A percentile compares a stretch with the other conserved stretches of the same genome.
Evolutionary conservation across 2,113 vertebrate species (phyloP).

Genomic region (Periophthalmus modestus): DNA sequence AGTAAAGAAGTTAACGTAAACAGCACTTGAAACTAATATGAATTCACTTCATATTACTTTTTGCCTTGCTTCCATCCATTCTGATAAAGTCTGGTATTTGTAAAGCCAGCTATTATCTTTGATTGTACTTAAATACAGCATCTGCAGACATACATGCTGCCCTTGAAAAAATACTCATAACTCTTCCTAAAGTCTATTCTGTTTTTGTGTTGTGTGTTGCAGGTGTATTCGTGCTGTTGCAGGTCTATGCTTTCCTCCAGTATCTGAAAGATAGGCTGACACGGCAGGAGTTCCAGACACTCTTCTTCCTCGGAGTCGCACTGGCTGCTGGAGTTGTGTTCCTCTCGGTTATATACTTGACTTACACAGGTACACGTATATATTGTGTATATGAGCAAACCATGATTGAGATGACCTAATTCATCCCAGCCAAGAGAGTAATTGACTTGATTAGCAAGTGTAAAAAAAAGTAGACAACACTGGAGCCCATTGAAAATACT

Average conservation of each 20-base stretch:
- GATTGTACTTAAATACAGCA: too few species aligned
- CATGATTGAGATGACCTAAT: neutral
- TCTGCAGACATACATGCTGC: too few species aligned
- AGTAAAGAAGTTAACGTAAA: too few species aligned
- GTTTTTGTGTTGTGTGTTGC: slow-evolving; percentile 7
- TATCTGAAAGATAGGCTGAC: slow-evolving; percentile 90
- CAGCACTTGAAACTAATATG: too few species aligned
- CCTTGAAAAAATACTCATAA: neutral
- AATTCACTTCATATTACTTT: too few species aligned
- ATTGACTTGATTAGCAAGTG: neutral
- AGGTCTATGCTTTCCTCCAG: slow-evolving; percentile 91
- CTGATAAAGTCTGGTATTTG: too few species aligned
- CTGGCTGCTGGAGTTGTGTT: slow-evolving; percentile 88
- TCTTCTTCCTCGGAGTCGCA: slow-evolving; percentile 92
- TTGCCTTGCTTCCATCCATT: too few species aligned
- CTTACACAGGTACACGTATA: slow-evolving; percentile 83
- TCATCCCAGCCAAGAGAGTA: neutral
- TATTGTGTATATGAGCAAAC: neutral
- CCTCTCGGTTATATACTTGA: slow-evolving; percentile 91
- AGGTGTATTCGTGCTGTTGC: slow-evolving; percentile 94
- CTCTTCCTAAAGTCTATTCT: neutral
- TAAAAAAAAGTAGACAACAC: neutral
- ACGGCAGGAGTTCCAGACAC: slow-evolving; percentile 90
- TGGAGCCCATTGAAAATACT: neutral
- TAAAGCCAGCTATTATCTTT: too few species aligned